Conservation (phyloP, 1,140 invertebrate genomes). For the Melanaphis sacchari region DNA sequence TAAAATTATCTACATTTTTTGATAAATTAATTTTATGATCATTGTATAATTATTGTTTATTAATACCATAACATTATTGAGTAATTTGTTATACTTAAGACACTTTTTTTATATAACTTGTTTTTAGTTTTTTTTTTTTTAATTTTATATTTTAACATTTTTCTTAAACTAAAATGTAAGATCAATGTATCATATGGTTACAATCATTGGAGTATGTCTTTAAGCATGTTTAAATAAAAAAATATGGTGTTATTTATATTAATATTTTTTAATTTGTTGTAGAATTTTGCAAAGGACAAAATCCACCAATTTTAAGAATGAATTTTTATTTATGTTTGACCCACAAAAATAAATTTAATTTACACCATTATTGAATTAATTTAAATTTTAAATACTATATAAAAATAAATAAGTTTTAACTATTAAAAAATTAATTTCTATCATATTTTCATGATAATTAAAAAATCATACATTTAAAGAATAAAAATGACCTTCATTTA, state of each 20-base stretch:
- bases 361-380: too few species aligned
- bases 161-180: neutral
- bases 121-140: slow-evolving; percentile 43
- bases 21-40: slow-evolving; percentile 25
- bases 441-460: too few species aligned
- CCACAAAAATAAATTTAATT: too few species aligned
- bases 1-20: slow-evolving; percentile 25
- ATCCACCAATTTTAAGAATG: neutral
- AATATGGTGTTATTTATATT: slow-evolving; percentile 32
- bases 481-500: too few species aligned
- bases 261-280: neutral
- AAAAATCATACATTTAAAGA: too few species aligned
- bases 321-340: too few species aligned
- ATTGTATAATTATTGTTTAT: slow-evolving; percentile 39
- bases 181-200: neutral
- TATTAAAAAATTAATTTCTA: too few species aligned
- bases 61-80: slow-evolving; percentile 48
- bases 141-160: slow-evolving; percentile 50
- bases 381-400: too few species aligned
- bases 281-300: neutral
- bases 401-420: too few species aligned
- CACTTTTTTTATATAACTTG: slow-evolving; percentile 42
- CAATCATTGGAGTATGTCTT: neutral
- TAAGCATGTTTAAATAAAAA: slow-evolving; percentile 39
- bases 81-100: slow-evolving; percentile 35